Conservation (phyloP, 2,888 invertebrate genomes). For the Tridacna gigas region DNA sequence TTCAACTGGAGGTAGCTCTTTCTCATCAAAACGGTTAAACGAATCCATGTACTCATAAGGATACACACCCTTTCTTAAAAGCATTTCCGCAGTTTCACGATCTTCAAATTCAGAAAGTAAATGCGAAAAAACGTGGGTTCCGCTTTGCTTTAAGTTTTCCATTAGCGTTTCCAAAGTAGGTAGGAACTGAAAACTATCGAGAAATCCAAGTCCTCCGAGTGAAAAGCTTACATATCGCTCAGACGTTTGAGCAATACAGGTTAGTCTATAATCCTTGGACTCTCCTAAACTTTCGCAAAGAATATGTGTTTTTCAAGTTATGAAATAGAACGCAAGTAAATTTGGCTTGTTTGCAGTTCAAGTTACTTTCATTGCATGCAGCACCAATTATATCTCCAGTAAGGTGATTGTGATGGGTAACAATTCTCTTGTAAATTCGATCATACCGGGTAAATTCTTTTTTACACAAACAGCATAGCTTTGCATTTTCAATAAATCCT, state of each 20-base stretch:
- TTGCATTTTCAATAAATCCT: not conserved
- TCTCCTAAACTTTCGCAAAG: slow-evolving; percentile 25
- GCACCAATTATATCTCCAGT: slow-evolving; percentile 19
- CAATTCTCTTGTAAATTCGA: not conserved
- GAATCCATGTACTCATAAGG: slow-evolving; percentile 44
- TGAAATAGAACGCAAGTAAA: slow-evolving; percentile 34
- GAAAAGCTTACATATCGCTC: not conserved
- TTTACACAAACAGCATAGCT: slow-evolving; percentile 16
- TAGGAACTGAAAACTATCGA: slow-evolving; percentile 43
- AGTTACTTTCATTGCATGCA: slow-evolving; percentile 20
- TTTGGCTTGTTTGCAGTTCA: slow-evolving; percentile 8
- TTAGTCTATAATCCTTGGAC: slow-evolving; percentile 9
- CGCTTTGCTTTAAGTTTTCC: slow-evolving; percentile 30
- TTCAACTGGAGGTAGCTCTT: slow-evolving; percentile 46
- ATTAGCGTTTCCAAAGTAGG: slow-evolving; percentile 28
- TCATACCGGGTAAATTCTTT: not conserved
- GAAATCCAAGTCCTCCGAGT: slow-evolving; percentile 40
- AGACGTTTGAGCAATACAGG: not conserved
- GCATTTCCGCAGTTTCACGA: not conserved
- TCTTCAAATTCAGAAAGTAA: slow-evolving; percentile 19
- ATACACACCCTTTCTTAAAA: slow-evolving; percentile 37
- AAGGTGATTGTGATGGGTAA: slow-evolving; percentile 24
- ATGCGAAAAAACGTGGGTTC: slow-evolving; percentile 26
- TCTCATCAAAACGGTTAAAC: slow-evolving; percentile 51
- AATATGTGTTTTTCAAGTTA: slow-evolving; percentile 28